Conservation (phyloP, 2,888 invertebrate genomes). For the Dione vanillae region DNA sequence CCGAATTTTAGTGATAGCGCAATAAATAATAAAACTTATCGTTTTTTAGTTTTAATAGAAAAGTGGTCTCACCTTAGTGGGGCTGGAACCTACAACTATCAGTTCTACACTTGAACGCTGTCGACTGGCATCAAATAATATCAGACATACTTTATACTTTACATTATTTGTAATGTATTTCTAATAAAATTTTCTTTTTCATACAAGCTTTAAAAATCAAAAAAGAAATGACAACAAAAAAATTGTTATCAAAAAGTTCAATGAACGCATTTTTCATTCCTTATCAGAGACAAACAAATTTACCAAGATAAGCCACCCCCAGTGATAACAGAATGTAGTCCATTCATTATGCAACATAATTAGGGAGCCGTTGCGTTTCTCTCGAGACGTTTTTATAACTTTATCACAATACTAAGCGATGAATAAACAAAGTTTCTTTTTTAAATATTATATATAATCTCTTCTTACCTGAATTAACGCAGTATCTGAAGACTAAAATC, state of each 20-base stretch:
- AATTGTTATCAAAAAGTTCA: slow-evolving; percentile 33
- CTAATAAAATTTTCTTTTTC: background rate
- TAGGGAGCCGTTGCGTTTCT: background rate
- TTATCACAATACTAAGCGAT: background rate
- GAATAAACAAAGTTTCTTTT: background rate
- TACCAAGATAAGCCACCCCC: slow-evolving; percentile 31
- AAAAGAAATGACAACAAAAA: background rate
- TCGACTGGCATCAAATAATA: too few relatives aligned
- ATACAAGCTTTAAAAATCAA: background rate
- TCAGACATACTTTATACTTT: too few relatives aligned
- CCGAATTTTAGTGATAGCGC: too few relatives aligned
- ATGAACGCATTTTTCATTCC: slow-evolving; percentile 29
- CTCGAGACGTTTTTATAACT: background rate
- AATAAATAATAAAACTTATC: too few relatives aligned
- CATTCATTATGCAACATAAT: slow-evolving; percentile 35
- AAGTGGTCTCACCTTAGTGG: too few relatives aligned
- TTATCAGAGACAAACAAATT: slow-evolving; percentile 37
- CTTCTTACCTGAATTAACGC: too few relatives aligned
- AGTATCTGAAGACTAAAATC: too few relatives aligned
- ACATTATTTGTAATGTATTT: too few relatives aligned
- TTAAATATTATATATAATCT: too few relatives aligned
- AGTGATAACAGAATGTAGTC: slow-evolving; percentile 20
- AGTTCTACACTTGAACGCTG: too few relatives aligned
- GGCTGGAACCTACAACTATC: too few relatives aligned
- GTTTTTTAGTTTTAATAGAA: too few relatives aligned